phyloP scores from a whole-genome alignment of 2,113 vertebrate species.

The Ancistrus triradiatus region DNA sequence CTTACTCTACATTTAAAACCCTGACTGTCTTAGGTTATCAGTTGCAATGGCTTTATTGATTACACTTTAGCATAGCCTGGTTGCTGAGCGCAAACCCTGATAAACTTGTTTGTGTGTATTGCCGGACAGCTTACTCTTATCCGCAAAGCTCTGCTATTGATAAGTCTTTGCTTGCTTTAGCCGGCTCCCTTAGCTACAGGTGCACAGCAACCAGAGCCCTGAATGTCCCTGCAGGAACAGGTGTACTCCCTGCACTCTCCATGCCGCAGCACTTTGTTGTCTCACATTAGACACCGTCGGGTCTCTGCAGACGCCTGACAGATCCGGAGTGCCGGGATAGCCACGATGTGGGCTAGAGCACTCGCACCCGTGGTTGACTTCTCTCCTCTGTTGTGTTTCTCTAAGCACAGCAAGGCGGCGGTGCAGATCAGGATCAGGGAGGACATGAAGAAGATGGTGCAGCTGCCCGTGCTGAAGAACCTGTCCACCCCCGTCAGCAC shows the following conservation, averaged over 20 bases:
- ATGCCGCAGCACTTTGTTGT: slow-evolving; percentile 27
- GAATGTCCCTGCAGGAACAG: slow-evolving; percentile 61
- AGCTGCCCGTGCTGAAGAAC: slow-evolving; percentile 67
- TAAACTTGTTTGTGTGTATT: too few relatives aligned
- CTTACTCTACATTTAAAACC: too few relatives aligned
- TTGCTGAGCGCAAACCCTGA: too few relatives aligned
- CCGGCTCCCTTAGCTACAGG: slow-evolving; percentile 50
- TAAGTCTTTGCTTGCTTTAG: slow-evolving; percentile 25
- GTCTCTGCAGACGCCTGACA: neutral
- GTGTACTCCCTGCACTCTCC: slow-evolving; percentile 29
- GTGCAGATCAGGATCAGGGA: slow-evolving; percentile 82
- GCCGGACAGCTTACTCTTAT: too few relatives aligned
- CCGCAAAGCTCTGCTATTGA: neutral
- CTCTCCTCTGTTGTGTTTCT: slow-evolving; percentile 57
- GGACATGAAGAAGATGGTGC: slow-evolving; percentile 85
- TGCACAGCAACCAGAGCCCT: slow-evolving; percentile 63
- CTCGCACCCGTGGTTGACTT: slow-evolving; percentile 53
- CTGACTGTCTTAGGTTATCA: too few relatives aligned
- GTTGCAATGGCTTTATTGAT: too few relatives aligned
- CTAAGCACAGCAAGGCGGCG: slow-evolving; percentile 81
- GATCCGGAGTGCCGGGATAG: slow-evolving; percentile 1
- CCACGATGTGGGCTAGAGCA: slow-evolving; percentile 11
- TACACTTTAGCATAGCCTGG: too few relatives aligned
- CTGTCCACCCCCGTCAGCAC: neutral
- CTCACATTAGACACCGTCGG: neutral